Evolutionary conservation across 1,140 invertebrate genomes (phyloP).

Genomic region (Anthonomus grandis): DNA sequence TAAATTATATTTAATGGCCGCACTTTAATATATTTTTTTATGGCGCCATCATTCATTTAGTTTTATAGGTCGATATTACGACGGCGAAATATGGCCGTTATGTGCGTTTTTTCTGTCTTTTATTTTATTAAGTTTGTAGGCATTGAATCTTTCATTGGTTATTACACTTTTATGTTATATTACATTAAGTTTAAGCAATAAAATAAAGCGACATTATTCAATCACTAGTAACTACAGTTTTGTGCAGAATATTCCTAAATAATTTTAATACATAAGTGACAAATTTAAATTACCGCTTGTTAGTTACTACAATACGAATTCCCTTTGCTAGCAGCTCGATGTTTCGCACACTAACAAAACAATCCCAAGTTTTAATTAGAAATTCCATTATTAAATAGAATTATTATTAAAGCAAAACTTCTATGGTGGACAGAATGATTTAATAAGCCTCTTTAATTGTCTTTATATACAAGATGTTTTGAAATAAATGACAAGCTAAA

Average conservation of each 20-base stretch:
- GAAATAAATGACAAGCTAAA: background rate
- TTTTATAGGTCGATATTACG: constrained; percentile 3
- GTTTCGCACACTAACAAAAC: too few relatives aligned
- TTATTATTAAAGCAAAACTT: background rate
- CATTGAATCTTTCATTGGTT: background rate
- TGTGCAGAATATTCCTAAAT: background rate
- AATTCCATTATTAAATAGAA: too few relatives aligned
- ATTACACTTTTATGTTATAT: too few relatives aligned
- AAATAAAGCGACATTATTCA: too few relatives aligned
- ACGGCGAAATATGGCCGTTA: background rate
- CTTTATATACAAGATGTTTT: too few relatives aligned
- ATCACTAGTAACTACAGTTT: background rate
- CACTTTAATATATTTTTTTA: constrained; percentile 7
- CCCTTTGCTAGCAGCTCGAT: too few relatives aligned
- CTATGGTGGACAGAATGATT: background rate
- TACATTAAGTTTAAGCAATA: too few relatives aligned
- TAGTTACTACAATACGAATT: too few relatives aligned
- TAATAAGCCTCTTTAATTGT: too few relatives aligned
- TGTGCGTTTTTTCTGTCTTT: background rate
- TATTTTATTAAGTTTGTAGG: background rate
- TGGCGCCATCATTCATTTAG: constrained; percentile 3
- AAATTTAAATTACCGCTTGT: too few relatives aligned
- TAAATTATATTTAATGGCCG: constrained; percentile 10
- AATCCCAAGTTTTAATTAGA: too few relatives aligned
- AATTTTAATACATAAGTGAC: too few relatives aligned